Evolutionary conservation across 2,797 vertebrate species (phyloP), one percentile per base, ranked within the genome.

Genomic region (Urophycis tenuis): DNA sequence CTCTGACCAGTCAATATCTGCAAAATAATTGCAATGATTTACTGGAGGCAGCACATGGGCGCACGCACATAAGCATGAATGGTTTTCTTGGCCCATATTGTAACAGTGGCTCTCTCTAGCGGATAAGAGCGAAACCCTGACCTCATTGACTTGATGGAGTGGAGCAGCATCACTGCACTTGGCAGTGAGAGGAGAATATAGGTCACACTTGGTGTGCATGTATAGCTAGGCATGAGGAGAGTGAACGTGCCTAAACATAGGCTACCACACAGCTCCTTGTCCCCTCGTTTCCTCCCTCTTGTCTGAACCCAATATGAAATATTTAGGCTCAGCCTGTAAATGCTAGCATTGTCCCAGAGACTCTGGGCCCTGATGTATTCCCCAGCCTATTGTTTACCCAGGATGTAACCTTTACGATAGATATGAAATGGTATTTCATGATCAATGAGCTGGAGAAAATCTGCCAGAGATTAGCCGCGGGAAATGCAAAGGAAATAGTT

Each of bases 61-160:
- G 2, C 33, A 9, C 22, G 3, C 30, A 14, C 5, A 9, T 72
- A 71, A 74, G 22, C 34, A 60, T 72, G 33, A 49, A 25, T 39
- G 15, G 5, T 53, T 77, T 77, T 77, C 45, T n/a, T n/a, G 19
- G 45, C 12, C 71, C n/a, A 53, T 70, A 69, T 70, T 78, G 75
- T 45, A 0, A n/a, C 76, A 79, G 71, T 74, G 72, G 75, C 69
- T 34, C 36, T 79, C 33, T 71, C 73, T 53, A 74, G 70, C 75
- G 75, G 70, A 82, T 71, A 34, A 53, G 39, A 69, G 78, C 73
- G 45, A 73, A 85, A 81, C 79, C n/a, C 0, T 89, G 89, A 90
- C 88, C 88, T 89, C 84, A 88, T 89, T 90, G 84, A 86, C 80
- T 78, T 86, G 88, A 85, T 88, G 25, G 53, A 87, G 88, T 86